Percentiles rank a stretch among this genome's conserved stretches.
Conservation (phyloP, 2,888 invertebrate genomes). For the Maniola hyperantus region DNA sequence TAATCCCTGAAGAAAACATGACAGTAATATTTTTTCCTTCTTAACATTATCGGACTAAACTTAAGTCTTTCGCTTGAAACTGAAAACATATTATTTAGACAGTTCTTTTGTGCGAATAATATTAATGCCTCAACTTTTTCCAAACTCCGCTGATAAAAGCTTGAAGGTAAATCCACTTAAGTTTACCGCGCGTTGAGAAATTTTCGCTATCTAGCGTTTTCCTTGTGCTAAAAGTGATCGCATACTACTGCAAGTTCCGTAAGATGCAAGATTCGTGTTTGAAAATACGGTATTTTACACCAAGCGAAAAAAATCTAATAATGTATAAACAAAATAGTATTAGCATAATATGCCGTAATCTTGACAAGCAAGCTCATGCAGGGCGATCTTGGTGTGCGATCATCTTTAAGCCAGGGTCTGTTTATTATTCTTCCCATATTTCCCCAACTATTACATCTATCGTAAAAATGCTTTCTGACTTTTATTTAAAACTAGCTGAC, state of each 20-base stretch:
- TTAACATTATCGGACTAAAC: background rate
- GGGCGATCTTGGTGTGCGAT: too few species aligned
- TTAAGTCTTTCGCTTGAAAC: background rate
- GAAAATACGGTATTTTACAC: too few species aligned
- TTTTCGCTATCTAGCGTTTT: slow-evolving; percentile 5
- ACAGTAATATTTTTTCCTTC: slow-evolving; percentile 4
- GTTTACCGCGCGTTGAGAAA: slow-evolving; percentile 3
- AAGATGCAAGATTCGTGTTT: too few species aligned
- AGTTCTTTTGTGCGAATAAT: slow-evolving; percentile 18
- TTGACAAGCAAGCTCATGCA: too few species aligned
- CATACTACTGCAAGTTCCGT: too few species aligned
- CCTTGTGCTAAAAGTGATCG: background rate
- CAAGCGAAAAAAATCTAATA: too few species aligned
- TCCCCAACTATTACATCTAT: background rate
- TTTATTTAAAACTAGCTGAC: background rate
- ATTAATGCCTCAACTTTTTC: slow-evolving; percentile 16
- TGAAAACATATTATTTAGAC: slow-evolving; percentile 14
- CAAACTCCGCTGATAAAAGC: slow-evolving; percentile 17
- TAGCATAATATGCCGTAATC: too few species aligned
- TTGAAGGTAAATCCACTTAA: slow-evolving; percentile 23
- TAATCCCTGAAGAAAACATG: background rate
- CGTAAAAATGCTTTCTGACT: background rate
- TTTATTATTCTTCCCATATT: slow-evolving; percentile 9
- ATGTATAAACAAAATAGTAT: too few species aligned
- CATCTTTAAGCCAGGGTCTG: background rate